phyloP scores from a whole-genome alignment of 2,113 vertebrate species.

The Mesembrinibis cayennensis region DNA sequence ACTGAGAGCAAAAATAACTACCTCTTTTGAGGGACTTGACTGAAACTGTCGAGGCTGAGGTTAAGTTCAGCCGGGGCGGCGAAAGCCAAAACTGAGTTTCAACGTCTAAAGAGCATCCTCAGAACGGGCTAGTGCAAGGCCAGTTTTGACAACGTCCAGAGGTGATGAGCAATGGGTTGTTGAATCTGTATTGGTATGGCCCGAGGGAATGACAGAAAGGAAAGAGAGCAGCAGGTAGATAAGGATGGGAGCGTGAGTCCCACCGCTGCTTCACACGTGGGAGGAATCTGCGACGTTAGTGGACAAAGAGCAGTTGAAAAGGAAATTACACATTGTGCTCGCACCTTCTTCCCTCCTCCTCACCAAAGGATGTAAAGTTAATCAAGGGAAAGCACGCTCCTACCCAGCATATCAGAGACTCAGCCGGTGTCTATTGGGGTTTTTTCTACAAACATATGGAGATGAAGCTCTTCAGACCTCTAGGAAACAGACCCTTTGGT shows the following conservation, averaged over 20 bases:
- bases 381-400: background rate
- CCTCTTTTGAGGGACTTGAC: background rate
- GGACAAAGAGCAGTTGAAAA: background rate
- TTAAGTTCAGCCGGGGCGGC: background rate
- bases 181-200: background rate
- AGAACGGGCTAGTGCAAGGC: background rate
- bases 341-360: background rate
- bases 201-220: background rate
- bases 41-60: background rate
- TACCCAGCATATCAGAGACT: background rate
- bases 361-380: background rate
- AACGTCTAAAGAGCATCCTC: background rate
- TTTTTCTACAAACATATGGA: background rate
- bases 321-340: background rate
- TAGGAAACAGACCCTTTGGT: background rate
- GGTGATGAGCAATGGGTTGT: background rate
- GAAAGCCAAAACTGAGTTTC: background rate
- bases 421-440: accelerated
- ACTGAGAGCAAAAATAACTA: accelerated
- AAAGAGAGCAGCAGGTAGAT: background rate
- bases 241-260: background rate
- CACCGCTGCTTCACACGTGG: accelerated
- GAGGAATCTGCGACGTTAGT: accelerated
- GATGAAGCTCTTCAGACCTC: background rate
- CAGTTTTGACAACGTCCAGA: background rate